Evolutionary conservation across 1,140 invertebrate genomes (phyloP).

Genomic region (Zaprionus taronus): DNA sequence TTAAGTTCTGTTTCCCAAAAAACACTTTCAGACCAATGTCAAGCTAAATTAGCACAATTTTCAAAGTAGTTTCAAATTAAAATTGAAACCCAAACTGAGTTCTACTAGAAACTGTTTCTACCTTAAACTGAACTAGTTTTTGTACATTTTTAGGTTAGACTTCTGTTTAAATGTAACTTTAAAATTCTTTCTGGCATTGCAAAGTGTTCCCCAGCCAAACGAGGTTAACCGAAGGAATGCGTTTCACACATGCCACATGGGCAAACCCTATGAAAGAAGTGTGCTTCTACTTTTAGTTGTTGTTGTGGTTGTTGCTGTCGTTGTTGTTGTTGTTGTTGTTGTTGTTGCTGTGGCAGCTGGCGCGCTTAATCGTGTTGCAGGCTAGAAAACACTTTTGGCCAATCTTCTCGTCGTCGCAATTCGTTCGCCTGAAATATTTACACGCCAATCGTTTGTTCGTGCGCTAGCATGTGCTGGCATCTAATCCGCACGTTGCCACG

Average conservation of each 20-base stretch:
- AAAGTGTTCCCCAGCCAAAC: not conserved
- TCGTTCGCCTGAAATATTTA: constrained; percentile 25
- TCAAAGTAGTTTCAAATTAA: no score
- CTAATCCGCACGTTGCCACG: not conserved
- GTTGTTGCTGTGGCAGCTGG: constrained; percentile 20
- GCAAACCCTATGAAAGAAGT: not conserved
- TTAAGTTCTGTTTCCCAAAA: no score
- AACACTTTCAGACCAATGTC: no score
- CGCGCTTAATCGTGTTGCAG: constrained; percentile 32
- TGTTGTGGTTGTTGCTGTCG: not conserved
- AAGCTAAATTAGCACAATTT: no score
- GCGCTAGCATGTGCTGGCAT: not conserved
- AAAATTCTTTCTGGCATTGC: not conserved
- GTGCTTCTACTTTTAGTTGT: not conserved
- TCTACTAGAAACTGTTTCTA: no score
- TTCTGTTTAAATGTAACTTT: no score
- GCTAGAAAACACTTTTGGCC: constrained; percentile 26
- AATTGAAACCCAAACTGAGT: no score
- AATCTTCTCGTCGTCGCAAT: constrained; percentile 29
- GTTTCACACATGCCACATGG: constrained; percentile 9
- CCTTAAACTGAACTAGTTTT: no score
- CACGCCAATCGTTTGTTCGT: constrained; percentile 37
- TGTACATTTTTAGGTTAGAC: no score
- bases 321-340: constrained; percentile 11
- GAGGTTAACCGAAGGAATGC: constrained; percentile 8